Evolutionary conservation across 1,140 invertebrate species (phyloP), one percentile per base, ranked within the genome.

Genomic region (Rhagoletis pomonella): DNA sequence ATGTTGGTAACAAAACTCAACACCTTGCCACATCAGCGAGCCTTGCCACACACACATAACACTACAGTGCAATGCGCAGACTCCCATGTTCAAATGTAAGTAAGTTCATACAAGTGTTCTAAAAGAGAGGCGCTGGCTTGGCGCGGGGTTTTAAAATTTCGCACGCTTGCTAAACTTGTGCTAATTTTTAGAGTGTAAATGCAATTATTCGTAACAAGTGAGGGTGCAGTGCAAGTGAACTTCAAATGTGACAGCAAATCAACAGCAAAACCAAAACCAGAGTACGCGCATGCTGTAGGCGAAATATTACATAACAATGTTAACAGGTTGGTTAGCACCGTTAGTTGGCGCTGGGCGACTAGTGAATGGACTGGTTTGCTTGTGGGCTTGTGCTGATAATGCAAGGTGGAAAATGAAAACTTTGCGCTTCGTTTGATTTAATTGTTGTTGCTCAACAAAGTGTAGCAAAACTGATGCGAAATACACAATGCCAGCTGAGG

Each of bases 361-460:
- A 14, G 12, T 17, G 60, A 29, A 17, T 77, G 42, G 44, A 67
- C 69, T 44, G 44, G 44, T 50, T n/a, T n/a, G n/a, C 12, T 47
- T 14, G 39, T 77, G 69, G 19, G 9, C 39, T 5, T 77, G 29
- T 7, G 60, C n/a, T 14, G 60, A n/a, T 81, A 44, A 55, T 81
- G 73, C 42, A 81, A 81, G 73, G 5, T 55, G n/a, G 73, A 81
- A 55, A 81, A 55, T 50, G 73, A 81, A 81, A 81, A 81, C 73
- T 55, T 81, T n/a, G 73, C 73, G 73, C 73, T 81, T 81, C 73
- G 47, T 81, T 81, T 55, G 17, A 1, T 14, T 81, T 81, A 47
- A 81, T 81, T 81, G 73, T 81, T 81, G 73, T 58, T 55, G 73
- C 55, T 58, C 73, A 81, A 12, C 73, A 81, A 55, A 81, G 73